These are phyloP conservation scores for Drosophila suboccidentalis DNA, from an alignment of 2,888 invertebrate genomes.

Conservation along the genomic window DNA sequence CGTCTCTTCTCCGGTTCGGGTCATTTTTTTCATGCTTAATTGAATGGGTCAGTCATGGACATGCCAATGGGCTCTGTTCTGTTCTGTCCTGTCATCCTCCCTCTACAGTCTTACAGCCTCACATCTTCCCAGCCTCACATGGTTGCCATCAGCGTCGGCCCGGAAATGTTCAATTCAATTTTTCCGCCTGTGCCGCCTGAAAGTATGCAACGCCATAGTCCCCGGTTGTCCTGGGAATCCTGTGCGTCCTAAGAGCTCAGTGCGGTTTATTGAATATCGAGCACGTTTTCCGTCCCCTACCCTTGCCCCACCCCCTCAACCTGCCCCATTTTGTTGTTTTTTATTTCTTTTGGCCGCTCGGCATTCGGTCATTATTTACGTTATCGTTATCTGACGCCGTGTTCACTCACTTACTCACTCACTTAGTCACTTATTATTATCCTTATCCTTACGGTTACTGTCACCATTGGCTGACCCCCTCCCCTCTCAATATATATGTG, in stretches of 20 bases:
- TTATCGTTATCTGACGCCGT: slow-evolving; percentile 72
- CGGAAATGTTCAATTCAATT: slow-evolving; percentile 79
- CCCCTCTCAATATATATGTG: background rate
- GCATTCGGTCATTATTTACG: slow-evolving; percentile 79
- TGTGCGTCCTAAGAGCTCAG: slow-evolving; percentile 30
- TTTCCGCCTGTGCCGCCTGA: slow-evolving; percentile 35
- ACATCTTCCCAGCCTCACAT: slow-evolving; percentile 42
- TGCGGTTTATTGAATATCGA: slow-evolving; percentile 77
- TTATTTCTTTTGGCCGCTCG: slow-evolving; percentile 32
- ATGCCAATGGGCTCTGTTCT: slow-evolving; percentile 70
- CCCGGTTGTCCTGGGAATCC: slow-evolving; percentile 15
- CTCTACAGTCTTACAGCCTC: background rate
- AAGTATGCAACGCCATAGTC: slow-evolving; percentile 22
- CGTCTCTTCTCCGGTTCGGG: slow-evolving; percentile 20
- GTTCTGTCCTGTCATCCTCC: slow-evolving; percentile 21
- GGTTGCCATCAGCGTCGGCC: slow-evolving; percentile 63
- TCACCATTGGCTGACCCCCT: slow-evolving; percentile 33
- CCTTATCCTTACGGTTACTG: slow-evolving; percentile 67
- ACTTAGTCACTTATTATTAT: slow-evolving; percentile 75
- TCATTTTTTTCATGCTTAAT: slow-evolving; percentile 84
- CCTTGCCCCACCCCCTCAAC: background rate
- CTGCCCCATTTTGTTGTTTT: background rate
- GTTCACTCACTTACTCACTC: slow-evolving; percentile 63
- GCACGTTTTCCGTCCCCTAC: slow-evolving; percentile 56
- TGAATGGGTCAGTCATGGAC: slow-evolving; percentile 84